These are phyloP conservation scores for Anguilla megastoma DNA, from an alignment of 2,797 vertebrate species.

Conservation along the genomic window DNA sequence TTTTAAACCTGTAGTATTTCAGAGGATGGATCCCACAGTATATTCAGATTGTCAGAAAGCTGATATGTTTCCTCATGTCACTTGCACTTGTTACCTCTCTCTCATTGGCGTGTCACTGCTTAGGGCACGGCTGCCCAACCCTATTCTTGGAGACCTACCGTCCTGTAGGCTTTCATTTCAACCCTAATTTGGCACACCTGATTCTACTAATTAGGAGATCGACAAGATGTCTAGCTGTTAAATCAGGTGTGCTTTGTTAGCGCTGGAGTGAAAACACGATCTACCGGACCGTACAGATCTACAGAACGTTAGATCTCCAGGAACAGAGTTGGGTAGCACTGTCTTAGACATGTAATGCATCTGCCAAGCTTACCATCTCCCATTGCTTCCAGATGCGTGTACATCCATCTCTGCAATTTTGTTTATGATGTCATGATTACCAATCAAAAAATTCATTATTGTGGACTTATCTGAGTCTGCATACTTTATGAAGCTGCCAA, in stretches of 20 bases:
- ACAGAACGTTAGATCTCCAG: no score
- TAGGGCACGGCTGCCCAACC: background rate
- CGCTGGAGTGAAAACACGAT: no score
- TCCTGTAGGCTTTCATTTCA: no score
- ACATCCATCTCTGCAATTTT: background rate
- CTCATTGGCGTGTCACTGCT: background rate
- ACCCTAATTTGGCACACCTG: no score
- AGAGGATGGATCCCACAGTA: background rate
- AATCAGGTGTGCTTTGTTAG: no score
- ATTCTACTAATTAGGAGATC: no score
- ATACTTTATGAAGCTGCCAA: background rate
- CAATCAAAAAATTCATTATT: background rate
- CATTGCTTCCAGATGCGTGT: conserved; percentile 11
- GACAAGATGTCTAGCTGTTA: no score
- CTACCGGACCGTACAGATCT: no score
- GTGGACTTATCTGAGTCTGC: background rate
- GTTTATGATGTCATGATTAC: background rate
- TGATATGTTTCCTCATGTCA: background rate
- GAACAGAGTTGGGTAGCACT: no score
- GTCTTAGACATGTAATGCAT: background rate
- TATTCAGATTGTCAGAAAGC: background rate
- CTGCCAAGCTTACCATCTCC: background rate
- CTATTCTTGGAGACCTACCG: no score
- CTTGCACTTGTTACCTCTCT: background rate
- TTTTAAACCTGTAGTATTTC: background rate